These are phyloP conservation scores for Phenganax subtilis DNA, from an alignment of 92 coral and sea anemone genomes.

Conservation along the genomic window DNA sequence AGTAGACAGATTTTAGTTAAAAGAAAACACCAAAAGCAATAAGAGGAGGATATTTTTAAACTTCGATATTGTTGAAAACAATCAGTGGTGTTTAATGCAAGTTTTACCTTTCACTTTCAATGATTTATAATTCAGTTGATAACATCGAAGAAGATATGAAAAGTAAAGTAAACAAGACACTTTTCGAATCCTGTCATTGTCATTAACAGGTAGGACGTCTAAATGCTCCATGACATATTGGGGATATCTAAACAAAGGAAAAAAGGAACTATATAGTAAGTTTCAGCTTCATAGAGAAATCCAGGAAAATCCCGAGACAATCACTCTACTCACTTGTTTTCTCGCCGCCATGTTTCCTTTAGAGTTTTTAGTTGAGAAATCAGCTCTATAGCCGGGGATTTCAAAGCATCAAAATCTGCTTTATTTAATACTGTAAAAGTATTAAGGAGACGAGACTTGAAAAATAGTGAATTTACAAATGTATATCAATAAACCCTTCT, in stretches of 20 bases:
- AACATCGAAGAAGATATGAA: constrained; percentile 66
- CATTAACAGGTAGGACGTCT: constrained; percentile 61
- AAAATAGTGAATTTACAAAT: background rate
- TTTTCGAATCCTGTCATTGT: constrained; percentile 55
- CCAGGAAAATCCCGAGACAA: background rate
- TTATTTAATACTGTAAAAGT: constrained; percentile 60
- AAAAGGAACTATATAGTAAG: background rate
- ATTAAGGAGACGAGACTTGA: background rate
- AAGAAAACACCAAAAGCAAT: too few species aligned
- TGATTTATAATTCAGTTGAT: constrained; percentile 48
- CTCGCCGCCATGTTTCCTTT: constrained; percentile 57
- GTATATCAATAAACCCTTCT: background rate
- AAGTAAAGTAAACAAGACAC: constrained; percentile 73
- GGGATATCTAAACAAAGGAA: constrained; percentile 54
- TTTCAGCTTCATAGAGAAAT: too few species aligned
- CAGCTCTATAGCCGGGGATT: constrained; percentile 50
- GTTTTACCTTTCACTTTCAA: constrained; percentile 60
- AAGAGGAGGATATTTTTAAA: too few species aligned
- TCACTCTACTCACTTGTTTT: constrained; percentile 47
- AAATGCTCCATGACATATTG: constrained; percentile 71
- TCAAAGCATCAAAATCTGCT: constrained; percentile 58
- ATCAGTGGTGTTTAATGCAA: background rate
- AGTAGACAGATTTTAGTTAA: too few species aligned
- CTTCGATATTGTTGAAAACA: background rate
- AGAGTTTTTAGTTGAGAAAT: constrained; percentile 48